Evolutionary conservation across 2,888 invertebrate genomes (phyloP).

Genomic region (Pheosia tremula): DNA sequence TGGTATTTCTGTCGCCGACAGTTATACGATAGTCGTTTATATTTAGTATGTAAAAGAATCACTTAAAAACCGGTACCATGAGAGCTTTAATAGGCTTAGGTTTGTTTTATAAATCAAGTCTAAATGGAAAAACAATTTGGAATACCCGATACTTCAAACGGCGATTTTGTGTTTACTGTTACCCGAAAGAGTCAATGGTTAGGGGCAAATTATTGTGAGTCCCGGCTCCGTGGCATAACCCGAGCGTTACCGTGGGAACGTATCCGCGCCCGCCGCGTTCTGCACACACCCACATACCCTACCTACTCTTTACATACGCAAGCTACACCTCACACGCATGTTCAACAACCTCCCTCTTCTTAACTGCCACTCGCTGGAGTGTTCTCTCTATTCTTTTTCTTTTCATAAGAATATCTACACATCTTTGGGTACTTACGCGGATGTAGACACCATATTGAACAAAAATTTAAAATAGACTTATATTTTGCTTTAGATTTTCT

Average conservation of each 20-base stretch:
- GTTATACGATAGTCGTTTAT: not conserved
- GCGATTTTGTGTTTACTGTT: not conserved
- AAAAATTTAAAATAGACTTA: not conserved
- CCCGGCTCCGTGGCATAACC: conserved; percentile 50
- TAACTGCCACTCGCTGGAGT: conserved; percentile 41
- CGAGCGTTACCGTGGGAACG: conserved; percentile 73
- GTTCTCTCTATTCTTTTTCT: conserved; percentile 44
- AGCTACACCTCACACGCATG: conserved; percentile 46
- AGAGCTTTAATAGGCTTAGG: too few relatives aligned
- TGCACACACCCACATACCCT: conserved; percentile 40
- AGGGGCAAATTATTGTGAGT: conserved; percentile 65
- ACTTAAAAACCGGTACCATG: too few relatives aligned
- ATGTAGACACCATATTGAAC: not conserved
- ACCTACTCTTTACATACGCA: conserved; percentile 36
- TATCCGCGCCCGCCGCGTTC: conserved; percentile 49
- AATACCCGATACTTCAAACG: too few relatives aligned
- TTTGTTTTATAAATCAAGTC: too few relatives aligned
- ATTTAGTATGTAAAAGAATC: too few relatives aligned
- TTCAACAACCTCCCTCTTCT: conserved; percentile 51
- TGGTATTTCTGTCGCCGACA: not conserved
- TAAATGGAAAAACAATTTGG: too few relatives aligned
- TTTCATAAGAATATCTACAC: conserved; percentile 30
- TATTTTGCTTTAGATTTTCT: not conserved
- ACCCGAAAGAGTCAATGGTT: conserved; percentile 54
- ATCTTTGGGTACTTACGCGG: conserved; percentile 9